Conservation (phyloP, 2,888 invertebrate genomes). For the Drosophila aldrichi region DNA sequence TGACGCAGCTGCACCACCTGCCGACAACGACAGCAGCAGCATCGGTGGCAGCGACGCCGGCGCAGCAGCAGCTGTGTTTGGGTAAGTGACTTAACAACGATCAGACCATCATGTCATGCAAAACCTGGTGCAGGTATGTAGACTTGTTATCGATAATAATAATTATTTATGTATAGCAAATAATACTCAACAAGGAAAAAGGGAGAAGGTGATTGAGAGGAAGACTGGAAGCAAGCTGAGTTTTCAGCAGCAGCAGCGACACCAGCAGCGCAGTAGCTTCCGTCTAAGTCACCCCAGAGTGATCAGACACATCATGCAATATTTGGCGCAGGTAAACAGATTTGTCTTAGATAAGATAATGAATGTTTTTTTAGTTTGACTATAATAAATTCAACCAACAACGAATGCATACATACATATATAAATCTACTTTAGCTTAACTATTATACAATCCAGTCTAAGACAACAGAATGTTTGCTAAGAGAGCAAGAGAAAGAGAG, state of each 20-base stretch:
- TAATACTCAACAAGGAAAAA: not conserved
- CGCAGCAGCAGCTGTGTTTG: constrained; percentile 73
- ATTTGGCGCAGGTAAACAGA: not conserved
- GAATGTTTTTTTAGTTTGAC: no score
- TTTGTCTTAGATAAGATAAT: not conserved
- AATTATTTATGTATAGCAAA: not conserved
- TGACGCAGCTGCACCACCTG: constrained; percentile 69
- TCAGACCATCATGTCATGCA: constrained; percentile 46
- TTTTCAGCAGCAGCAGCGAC: not conserved
- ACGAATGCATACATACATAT: not conserved
- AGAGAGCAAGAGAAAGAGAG: no score
- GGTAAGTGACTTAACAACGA: constrained; percentile 36
- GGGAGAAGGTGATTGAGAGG: not conserved
- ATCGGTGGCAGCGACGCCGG: constrained; percentile 63
- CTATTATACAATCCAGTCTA: not conserved
- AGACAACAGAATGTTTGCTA: not conserved
- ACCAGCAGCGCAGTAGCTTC: not conserved
- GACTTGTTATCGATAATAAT: constrained; percentile 47
- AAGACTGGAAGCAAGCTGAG: not conserved
- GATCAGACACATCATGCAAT: not conserved
- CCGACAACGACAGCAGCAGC: constrained; percentile 40
- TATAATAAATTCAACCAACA: not conserved
- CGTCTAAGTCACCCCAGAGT: not conserved
- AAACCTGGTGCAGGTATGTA: constrained; percentile 14
- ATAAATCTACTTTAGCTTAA: no score